These are phyloP conservation scores for Neopelma chrysocephalum DNA, from an alignment of 2,797 vertebrate species.

Conservation along the genomic window DNA sequence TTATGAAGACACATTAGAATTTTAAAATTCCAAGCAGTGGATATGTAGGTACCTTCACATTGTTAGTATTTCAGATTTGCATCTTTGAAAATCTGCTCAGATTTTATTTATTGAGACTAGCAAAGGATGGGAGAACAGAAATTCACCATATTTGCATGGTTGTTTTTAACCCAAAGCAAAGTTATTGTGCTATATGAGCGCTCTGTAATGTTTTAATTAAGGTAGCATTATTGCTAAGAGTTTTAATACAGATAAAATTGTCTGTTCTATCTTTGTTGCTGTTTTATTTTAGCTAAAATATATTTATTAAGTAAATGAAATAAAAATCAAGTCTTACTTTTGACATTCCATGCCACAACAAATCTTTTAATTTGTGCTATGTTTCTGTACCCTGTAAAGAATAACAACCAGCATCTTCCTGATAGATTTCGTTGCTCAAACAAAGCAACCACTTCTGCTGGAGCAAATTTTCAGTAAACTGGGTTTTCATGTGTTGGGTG, in stretches of 20 bases:
- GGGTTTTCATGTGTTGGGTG: not conserved
- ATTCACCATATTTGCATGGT: not conserved
- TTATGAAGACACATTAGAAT: not conserved
- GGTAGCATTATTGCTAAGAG: not conserved
- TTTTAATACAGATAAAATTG: not conserved
- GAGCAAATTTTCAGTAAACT: not conserved
- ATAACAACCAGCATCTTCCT: not conserved
- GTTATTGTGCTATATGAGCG: not conserved
- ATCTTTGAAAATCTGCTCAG: not conserved
- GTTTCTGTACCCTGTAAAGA: not conserved
- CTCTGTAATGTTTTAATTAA: not conserved
- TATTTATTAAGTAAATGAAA: constrained; percentile 16
- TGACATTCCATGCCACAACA: not conserved
- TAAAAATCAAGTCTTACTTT: not conserved
- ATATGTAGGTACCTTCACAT: not conserved
- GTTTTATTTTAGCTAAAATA: constrained; percentile 9
- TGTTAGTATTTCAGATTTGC: not conserved
- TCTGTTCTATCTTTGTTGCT: not conserved
- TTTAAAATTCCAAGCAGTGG: not conserved
- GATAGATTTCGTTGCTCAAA: not conserved
- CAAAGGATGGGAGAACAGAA: not conserved
- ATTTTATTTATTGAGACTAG: not conserved
- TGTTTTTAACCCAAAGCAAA: not conserved
- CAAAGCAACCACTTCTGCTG: not conserved
- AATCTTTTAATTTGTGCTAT: not conserved